Base-by-base conservation (phyloP, 2,888 invertebrate species). In the Dryocosmus kuriphilus region DNA sequence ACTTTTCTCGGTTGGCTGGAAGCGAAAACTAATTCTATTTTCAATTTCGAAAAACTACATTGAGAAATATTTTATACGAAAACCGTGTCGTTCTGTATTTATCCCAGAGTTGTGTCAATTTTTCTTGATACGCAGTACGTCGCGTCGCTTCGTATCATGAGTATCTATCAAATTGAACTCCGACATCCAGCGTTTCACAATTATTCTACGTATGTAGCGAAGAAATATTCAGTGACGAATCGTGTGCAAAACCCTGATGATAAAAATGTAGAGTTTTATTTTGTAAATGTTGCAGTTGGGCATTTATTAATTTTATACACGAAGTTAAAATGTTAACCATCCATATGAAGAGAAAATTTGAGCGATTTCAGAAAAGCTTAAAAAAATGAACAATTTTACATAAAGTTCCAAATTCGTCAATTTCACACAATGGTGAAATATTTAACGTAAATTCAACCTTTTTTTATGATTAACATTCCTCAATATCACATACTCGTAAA, bases 1-100 rank as follows among this genome's bases (percentile, higher is more conserved):
- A n/a, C 1, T n/a, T n/a, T 51, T 9, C 5, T 16, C 2, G n/a
- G 2, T 51, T 51, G 51, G 0, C n/a, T n/a, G n/a, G 2, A 51
- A n/a, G n/a, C n/a, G 8, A 51, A 51, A 51, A 51, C 9, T 2
- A 51, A n/a, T 51, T 51, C n/a, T 1, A 3, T n/a, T n/a, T n/a
- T n/a, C 51, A 51, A 51, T 51, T 51, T n/a, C n/a, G 1, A 1
- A 8, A n/a, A 9, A 51, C 8, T 2, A n/a, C 8, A 9, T n/a
- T n/a, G 6, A 51, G 8, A 8, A n/a, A 51, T 51, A 51, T 51
- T 51, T 51, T 9, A 2, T n/a, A n/a, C 51, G 1, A 9, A 63
- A 35, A 22, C 4, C 51, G 71, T 51, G 11, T 41, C 67, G 71
- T 71, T 71, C 71, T 71, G 71, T 71, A 71, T 71, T 71, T 51